Evolutionary conservation across 2,888 invertebrate genomes (phyloP).

Genomic region (Maniola hyperantus): DNA sequence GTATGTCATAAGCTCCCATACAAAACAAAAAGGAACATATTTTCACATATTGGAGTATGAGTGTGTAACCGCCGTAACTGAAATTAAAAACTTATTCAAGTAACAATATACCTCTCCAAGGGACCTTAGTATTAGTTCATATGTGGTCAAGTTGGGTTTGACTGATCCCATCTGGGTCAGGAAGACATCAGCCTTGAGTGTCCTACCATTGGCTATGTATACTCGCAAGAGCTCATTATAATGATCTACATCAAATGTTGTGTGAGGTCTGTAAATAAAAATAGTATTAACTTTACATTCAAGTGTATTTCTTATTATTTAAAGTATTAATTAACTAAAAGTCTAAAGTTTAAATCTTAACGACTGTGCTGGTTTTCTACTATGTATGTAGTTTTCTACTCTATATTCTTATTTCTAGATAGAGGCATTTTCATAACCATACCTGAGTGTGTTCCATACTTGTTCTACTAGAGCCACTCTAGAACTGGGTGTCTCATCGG

Average conservation of each 20-base stretch:
- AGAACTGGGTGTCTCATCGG: slow-evolving; percentile 69
- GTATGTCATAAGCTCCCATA: too few relatives aligned
- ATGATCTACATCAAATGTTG: slow-evolving; percentile 70
- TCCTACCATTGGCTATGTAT: slow-evolving; percentile 81
- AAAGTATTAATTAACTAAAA: too few relatives aligned
- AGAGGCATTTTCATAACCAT: slow-evolving; percentile 43
- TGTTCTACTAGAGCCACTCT: slow-evolving; percentile 77
- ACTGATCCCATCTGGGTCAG: slow-evolving; percentile 71
- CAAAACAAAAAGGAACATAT: too few relatives aligned
- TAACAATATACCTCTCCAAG: slow-evolving; percentile 77
- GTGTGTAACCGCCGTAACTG: too few relatives aligned
- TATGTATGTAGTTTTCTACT: too few relatives aligned
- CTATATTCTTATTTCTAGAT: too few relatives aligned
- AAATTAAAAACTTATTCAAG: not conserved
- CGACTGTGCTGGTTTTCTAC: too few relatives aligned
- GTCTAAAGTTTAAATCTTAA: too few relatives aligned
- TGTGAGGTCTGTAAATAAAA: slow-evolving; percentile 56
- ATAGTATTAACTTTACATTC: not conserved
- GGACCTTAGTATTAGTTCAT: slow-evolving; percentile 80
- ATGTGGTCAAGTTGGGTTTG: slow-evolving; percentile 77
- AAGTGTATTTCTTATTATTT: not conserved
- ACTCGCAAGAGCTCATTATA: slow-evolving; percentile 82
- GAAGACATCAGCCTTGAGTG: slow-evolving; percentile 69
- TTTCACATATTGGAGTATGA: too few relatives aligned
- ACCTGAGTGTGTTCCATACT: slow-evolving; percentile 81